Evolutionary conservation across 2,113 vertebrate species (phyloP), one percentile per base, ranked within the genome.

Genomic region (Tetraodon nigroviridis): DNA sequence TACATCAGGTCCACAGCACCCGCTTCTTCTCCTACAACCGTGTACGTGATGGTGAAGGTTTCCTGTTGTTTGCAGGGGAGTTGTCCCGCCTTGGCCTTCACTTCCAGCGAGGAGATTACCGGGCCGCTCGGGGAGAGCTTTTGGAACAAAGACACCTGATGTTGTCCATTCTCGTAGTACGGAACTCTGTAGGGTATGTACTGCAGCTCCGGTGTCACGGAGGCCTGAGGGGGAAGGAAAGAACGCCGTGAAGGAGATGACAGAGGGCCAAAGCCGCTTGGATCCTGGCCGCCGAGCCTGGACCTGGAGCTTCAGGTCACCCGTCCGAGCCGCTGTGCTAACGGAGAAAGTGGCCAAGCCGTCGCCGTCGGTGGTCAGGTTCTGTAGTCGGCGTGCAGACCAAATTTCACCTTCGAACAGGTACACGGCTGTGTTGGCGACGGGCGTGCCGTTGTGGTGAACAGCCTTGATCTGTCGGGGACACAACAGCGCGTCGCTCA

Each of bases 281-380:
- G 16, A 17, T n/a, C 2, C 14, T 46, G 15, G 24, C n/a, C 1
- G 44, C 15, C 5, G 44, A 13, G 14, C 7, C 15, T 17, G 15
- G 6, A 89, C 89, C 1, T 10, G 20, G 12, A 91, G 64, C 0
- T 1, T 0, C 21, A 84, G 29, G n/a, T 64, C n/a, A 0, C 32
- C 37, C 2, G 4, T 6, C 15, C 17, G 1, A 3, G 2, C 0
- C 2, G 58, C 16, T 0, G 85, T 80, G 72, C 62, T 54, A 0
- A 90, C 0, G n/a, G 84, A 73, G 73, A 91, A 90, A 2, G 20
- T 1, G 6, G 86, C 86, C 0, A 84, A 5, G 13, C 90, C 90
- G 0, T 81, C 19, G 1, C 1, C 20, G 59, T 89, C 55, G 3
- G 89, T 88, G 4, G 87, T 90, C n/a, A 89, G 68, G 21, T 89